Percentiles rank a stretch among this genome's conserved stretches.
Evolutionary conservation across 35 echinoderm and acorn worm genomes (phyloP).

Genomic region (Acanthaster planci): DNA sequence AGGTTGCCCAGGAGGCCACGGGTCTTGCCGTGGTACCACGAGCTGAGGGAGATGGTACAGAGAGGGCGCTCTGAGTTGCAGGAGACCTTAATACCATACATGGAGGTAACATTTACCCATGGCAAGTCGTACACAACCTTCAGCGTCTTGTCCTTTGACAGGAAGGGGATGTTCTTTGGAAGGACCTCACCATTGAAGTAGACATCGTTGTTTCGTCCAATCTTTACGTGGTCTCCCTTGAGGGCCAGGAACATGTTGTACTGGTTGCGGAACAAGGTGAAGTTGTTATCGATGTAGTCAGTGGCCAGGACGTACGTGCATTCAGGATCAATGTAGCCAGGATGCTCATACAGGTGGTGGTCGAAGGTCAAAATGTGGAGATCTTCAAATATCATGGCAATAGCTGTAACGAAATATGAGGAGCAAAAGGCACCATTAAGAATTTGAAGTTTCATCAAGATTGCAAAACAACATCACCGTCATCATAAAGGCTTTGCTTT

Average conservation of each 20-base stretch:
- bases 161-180: conserved; percentile 63
- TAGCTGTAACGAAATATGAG: conserved; percentile 44
- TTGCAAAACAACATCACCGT: too few relatives aligned
- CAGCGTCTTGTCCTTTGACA: conserved; percentile 49
- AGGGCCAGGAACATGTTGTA: conserved; percentile 59
- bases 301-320: conserved; percentile 86
- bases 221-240: conserved; percentile 27
- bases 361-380: conserved; percentile 87
- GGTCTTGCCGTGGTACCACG: conserved; percentile 93
- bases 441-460: too few relatives aligned
- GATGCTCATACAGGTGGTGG: conserved; percentile 67
- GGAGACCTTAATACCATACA: conserved; percentile 62
- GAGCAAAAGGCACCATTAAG: background rate
- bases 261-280: conserved; percentile 75
- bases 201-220: conserved; percentile 45
- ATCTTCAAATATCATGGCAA: conserved; percentile 74
- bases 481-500: too few relatives aligned
- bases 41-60: conserved; percentile 77
- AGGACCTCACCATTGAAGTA: conserved; percentile 58
- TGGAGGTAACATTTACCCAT: conserved; percentile 83
- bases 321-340: conserved; percentile 35
- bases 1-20: conserved; percentile 88
- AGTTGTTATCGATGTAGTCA: conserved; percentile 93
- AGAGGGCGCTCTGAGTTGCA: conserved; percentile 65
- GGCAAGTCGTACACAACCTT: conserved; percentile 65